phyloP scores from a whole-genome alignment of 2,113 vertebrate genomes.

The Notarius lentiginosus region DNA sequence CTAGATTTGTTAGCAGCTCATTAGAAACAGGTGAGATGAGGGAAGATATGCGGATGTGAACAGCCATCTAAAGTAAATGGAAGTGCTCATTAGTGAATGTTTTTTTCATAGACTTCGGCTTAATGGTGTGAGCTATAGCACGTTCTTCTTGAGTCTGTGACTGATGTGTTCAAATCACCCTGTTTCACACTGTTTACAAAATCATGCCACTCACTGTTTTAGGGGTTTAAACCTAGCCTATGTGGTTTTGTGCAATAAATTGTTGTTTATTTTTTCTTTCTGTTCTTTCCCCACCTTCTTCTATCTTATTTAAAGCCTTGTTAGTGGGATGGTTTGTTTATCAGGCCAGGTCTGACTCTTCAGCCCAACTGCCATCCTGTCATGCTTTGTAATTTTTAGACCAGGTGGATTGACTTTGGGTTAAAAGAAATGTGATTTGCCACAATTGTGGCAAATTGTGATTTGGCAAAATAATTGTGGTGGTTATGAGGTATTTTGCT shows the following conservation, averaged over 20 bases:
- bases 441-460: too few species aligned
- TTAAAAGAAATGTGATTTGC: not conserved
- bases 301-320: not conserved
- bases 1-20: slow-evolving; percentile 22
- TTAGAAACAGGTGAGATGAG: slow-evolving; percentile 7
- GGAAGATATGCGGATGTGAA: not conserved
- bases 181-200: not conserved
- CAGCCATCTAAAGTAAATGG: not conserved
- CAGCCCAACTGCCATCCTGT: too few species aligned
- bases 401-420: not conserved
- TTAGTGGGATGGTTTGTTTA: not conserved
- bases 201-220: not conserved
- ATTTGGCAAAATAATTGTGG: too few species aligned
- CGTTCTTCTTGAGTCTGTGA: not conserved
- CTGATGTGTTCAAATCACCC: not conserved
- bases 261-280: not conserved
- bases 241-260: not conserved
- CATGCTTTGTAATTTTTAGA: not conserved
- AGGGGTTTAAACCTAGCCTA: not conserved
- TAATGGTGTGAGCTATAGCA: not conserved
- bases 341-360: not conserved
- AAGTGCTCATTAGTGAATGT: slow-evolving; percentile 9
- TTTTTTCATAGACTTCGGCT: too few species aligned
- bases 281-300: not conserved
- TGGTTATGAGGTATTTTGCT: not conserved